These are phyloP conservation scores for Poeciliopsis presidionis DNA, from an alignment of 2,797 vertebrate genomes.

Conservation along the genomic window DNA sequence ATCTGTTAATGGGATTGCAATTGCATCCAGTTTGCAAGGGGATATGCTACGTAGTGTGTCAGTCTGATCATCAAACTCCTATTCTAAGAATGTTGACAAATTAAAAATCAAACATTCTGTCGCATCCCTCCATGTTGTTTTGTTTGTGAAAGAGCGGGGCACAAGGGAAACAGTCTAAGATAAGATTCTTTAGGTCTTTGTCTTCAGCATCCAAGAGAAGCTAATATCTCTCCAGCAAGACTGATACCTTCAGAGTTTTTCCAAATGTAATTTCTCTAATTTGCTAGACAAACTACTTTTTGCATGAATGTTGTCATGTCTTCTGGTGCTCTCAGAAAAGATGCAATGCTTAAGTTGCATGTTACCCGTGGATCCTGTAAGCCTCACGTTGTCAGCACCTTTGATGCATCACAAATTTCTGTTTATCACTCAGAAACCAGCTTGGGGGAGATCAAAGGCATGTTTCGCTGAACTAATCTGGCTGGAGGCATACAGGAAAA, in stretches of 20 bases:
- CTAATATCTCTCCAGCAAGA: background rate
- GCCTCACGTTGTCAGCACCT: slow-evolving; percentile 37
- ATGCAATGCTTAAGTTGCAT: slow-evolving; percentile 34
- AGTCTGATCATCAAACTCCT: background rate
- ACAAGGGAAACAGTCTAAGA: background rate
- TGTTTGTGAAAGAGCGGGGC: background rate
- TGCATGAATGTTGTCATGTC: slow-evolving; percentile 28
- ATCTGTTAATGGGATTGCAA: background rate
- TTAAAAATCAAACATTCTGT: background rate
- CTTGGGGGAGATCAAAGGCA: slow-evolving; percentile 59
- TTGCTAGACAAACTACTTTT: slow-evolving; percentile 9
- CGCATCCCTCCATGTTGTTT: background rate
- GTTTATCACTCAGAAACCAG: slow-evolving; percentile 50
- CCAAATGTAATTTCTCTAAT: slow-evolving; percentile 26
- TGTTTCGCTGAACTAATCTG: slow-evolving; percentile 63
- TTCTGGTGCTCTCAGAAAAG: slow-evolving; percentile 42
- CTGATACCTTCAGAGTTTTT: slow-evolving; percentile 17
- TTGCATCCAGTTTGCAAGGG: background rate
- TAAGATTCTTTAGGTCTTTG: background rate
- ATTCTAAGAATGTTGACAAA: background rate
- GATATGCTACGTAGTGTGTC: background rate
- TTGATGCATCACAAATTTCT: slow-evolving; percentile 49
- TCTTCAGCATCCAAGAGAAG: background rate
- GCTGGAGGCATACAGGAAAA: slow-evolving; percentile 39
- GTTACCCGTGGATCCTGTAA: slow-evolving; percentile 9